Evolutionary conservation across 2,113 vertebrate genomes (phyloP).

Genomic region (Sitta europaea): DNA sequence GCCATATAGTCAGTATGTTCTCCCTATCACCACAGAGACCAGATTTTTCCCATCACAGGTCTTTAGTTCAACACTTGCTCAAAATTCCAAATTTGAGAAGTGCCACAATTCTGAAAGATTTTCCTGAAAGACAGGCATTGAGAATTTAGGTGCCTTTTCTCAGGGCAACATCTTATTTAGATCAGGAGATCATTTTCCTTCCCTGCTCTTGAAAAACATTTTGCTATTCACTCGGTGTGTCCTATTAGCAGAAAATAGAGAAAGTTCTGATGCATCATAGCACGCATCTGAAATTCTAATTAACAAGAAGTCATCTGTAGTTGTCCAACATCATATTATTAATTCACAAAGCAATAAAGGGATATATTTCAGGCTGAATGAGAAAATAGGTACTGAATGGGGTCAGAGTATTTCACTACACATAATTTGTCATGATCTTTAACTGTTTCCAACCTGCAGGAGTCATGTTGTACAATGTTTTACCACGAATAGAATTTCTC

Average conservation of each 20-base stretch:
- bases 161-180: not conserved
- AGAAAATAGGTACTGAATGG: slow-evolving; percentile 14
- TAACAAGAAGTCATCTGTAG: slow-evolving; percentile 57
- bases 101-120: not conserved
- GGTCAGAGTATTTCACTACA: slow-evolving; percentile 16
- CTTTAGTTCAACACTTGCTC: not conserved
- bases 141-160: not conserved
- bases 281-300: slow-evolving; percentile 50
- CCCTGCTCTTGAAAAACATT: slow-evolving; percentile 4
- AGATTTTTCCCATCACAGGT: not conserved
- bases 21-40: not conserved
- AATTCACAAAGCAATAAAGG: slow-evolving; percentile 52
- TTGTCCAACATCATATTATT: slow-evolving; percentile 48
- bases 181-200: not conserved
- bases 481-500: not conserved
- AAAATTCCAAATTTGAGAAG: not conserved
- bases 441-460: not conserved
- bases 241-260: slow-evolving; percentile 32
- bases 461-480: not conserved
- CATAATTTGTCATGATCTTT: slow-evolving; percentile 17
- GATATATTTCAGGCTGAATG: slow-evolving; percentile 40
- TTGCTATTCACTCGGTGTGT: not conserved
- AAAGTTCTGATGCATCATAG: slow-evolving; percentile 41
- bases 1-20: not conserved
- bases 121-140: not conserved